phyloP scores from a whole-genome alignment of 2,113 vertebrate genomes.

The Sisor rabdophorus region DNA sequence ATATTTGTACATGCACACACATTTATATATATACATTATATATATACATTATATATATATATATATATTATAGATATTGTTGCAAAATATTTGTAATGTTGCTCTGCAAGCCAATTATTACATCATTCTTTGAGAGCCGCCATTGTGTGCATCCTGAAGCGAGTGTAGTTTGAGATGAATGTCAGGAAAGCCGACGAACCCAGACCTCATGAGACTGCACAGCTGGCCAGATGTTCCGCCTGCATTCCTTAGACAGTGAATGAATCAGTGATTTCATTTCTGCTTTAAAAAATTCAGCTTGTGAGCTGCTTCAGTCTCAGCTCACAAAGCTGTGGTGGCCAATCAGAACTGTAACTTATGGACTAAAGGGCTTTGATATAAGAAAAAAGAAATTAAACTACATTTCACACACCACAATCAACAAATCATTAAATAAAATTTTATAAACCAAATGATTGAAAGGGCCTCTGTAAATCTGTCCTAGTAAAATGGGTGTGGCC shows the following conservation, averaged over 20 bases:
- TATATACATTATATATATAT: too few species aligned
- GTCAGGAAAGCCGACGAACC: background rate
- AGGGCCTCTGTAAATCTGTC: background rate
- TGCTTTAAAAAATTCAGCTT: background rate
- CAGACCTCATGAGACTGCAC: background rate
- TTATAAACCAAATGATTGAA: background rate
- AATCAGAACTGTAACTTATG: too few species aligned
- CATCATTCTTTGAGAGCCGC: too few species aligned
- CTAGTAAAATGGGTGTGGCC: background rate
- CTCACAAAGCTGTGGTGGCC: background rate
- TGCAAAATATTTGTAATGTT: too few species aligned
- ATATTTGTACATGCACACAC: too few species aligned
- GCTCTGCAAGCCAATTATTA: too few species aligned
- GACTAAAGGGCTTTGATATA: background rate
- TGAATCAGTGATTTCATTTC: conserved; percentile 12
- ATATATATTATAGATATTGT: too few species aligned
- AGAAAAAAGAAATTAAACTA: background rate
- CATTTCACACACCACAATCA: background rate
- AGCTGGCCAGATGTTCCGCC: background rate
- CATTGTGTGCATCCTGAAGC: too few species aligned
- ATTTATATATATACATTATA: too few species aligned
- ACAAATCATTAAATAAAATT: too few species aligned
- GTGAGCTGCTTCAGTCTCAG: background rate
- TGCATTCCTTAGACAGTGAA: background rate
- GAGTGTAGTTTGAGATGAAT: background rate